Conservation (phyloP, 1,140 invertebrate genomes). For the Zaprionus taronus region DNA sequence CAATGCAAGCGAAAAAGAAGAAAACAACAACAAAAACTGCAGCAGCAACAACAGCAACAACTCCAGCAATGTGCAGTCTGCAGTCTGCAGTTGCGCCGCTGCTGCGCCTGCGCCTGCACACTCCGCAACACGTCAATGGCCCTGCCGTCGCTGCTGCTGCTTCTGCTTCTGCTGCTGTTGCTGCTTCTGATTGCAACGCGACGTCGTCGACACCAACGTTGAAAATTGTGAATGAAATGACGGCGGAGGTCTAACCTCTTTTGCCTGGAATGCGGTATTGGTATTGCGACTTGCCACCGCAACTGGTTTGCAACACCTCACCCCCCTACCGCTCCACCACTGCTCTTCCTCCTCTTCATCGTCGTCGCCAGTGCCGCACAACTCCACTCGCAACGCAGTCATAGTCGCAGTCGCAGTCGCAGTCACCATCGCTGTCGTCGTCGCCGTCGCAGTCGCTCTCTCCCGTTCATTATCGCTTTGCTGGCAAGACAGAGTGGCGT, state of each 20-base stretch:
- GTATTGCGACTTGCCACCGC: conserved; percentile 72
- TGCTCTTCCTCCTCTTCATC: neutral
- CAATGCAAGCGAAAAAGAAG: conserved; percentile 12
- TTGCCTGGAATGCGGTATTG: conserved; percentile 72
- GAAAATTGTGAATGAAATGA: conserved; percentile 79
- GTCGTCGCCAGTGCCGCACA: neutral
- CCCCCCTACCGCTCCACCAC: neutral
- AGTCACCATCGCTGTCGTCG: conserved; percentile 30
- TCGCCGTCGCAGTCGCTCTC: conserved; percentile 27
- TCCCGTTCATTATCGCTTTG: conserved; percentile 73
- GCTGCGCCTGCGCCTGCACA: conserved; percentile 20
- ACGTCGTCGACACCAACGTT: conserved; percentile 33
- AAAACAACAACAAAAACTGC: neutral
- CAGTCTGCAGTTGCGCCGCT: conserved; percentile 8
- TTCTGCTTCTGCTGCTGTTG: conserved; percentile 37
- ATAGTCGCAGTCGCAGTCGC: conserved; percentile 22
- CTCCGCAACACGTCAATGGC: conserved; percentile 37
- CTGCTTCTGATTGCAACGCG: conserved; percentile 12
- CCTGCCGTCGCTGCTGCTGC: conserved; percentile 22
- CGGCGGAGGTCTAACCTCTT: conserved; percentile 71
- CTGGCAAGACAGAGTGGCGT: conserved; percentile 68
- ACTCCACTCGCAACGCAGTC: conserved; percentile 1
- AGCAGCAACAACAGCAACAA: conserved; percentile 20
- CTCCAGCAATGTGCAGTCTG: conserved; percentile 57
- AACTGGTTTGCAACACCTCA: conserved; percentile 65